These are phyloP conservation scores for Cyclura pinguis DNA, from an alignment of 2,797 vertebrate genomes.

Conservation along the genomic window DNA sequence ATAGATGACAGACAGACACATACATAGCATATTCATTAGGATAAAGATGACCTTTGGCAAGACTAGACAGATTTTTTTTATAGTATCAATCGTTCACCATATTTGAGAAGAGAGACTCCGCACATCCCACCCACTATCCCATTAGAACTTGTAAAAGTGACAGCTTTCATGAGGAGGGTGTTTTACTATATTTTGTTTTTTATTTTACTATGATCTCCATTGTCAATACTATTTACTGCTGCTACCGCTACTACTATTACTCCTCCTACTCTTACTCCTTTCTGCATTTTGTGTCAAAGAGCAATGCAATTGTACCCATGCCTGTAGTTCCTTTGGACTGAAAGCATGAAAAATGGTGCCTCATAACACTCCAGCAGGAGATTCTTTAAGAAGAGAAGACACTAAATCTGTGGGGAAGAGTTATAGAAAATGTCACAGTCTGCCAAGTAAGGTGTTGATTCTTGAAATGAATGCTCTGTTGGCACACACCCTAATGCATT, in stretches of 20 bases:
- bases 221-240: neutral
- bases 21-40: conserved; percentile 56
- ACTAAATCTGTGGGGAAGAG: neutral
- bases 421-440: neutral
- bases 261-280: no score
- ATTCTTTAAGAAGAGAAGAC: no score
- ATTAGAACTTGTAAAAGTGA: conserved; percentile 29
- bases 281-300: neutral
- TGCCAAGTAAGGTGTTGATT: neutral
- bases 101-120: conserved; percentile 34
- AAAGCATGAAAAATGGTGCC: neutral
- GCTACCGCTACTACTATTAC: no score
- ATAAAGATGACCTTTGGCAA: conserved; percentile 65
- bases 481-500: neutral
- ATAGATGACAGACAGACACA: no score
- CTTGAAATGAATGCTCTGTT: neutral
- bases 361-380: no score
- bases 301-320: neutral
- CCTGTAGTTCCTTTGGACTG: neutral
- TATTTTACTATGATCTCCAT: conserved; percentile 32
- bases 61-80: conserved; percentile 44
- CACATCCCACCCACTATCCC: conserved; percentile 15
- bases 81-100: conserved; percentile 44
- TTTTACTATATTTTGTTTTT: neutral
- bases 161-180: conserved; percentile 14